Evolutionary conservation across 2,113 vertebrate genomes (phyloP).

Genomic region (Pyrgilauda ruficollis): DNA sequence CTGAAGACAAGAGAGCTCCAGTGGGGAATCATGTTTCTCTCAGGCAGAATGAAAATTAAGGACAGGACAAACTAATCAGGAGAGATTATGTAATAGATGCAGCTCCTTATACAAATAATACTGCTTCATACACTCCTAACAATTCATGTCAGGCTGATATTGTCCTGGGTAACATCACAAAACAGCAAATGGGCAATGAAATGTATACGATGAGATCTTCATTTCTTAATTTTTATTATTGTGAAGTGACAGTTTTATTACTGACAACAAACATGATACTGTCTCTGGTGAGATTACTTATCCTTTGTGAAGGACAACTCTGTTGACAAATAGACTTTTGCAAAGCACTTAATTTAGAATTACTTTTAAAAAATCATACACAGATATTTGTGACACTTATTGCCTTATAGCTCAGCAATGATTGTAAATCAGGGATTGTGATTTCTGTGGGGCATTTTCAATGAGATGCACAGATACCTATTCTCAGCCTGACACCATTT

Average conservation of each 20-base stretch:
- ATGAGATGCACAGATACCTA: not conserved
- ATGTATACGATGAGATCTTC: not conserved
- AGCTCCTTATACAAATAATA: not conserved
- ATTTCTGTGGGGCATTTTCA: not conserved
- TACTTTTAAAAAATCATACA: not conserved
- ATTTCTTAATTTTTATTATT: not conserved
- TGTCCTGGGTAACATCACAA: not conserved
- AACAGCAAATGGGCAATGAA: not conserved
- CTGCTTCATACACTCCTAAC: not conserved
- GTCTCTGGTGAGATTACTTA: not conserved
- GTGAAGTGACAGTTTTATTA: not conserved
- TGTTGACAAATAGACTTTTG: not conserved
- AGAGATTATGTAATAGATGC: not conserved
- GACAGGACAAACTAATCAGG: not conserved
- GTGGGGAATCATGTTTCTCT: not conserved
- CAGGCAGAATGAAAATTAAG: slow-evolving; percentile 5
- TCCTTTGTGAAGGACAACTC: not conserved
- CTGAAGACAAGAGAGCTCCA: not conserved
- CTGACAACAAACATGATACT: not conserved
- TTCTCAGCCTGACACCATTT: not conserved
- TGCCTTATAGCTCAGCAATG: not conserved
- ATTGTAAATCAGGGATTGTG: not conserved
- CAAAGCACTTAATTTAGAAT: not conserved
- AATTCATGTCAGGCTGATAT: not conserved
- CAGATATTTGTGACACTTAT: not conserved